A percentile compares a stretch with the other conserved stretches of the same genome.
These are phyloP conservation scores for Drosophila ohnishii DNA, from an alignment of 1,140 invertebrate species.

Conservation along the genomic window DNA sequence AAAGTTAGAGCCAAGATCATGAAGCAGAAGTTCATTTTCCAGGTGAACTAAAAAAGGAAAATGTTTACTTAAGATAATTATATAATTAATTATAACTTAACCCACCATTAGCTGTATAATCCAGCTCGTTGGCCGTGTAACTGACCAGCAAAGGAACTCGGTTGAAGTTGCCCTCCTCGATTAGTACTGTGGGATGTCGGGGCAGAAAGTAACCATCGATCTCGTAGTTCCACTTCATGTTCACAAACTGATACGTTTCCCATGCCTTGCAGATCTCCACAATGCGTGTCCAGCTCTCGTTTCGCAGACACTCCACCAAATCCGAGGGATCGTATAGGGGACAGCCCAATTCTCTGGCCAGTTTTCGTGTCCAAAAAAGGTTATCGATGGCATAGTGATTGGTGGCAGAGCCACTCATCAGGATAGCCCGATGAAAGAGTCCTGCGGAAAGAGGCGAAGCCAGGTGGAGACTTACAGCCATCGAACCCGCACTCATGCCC, in stretches of 20 bases:
- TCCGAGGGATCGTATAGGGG: conserved; percentile 55
- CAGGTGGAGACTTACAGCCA: conserved; percentile 83
- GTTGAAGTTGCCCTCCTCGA: conserved; percentile 84
- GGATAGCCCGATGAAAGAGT: conserved; percentile 86
- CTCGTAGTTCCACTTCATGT: conserved; percentile 79
- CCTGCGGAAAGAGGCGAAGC: conserved; percentile 84
- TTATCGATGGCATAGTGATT: conserved; percentile 82
- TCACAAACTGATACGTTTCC: conserved; percentile 63
- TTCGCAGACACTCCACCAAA: conserved; percentile 67
- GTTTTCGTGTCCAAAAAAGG: conserved; percentile 57
- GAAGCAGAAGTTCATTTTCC: conserved; percentile 50
- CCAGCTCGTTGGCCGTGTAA: conserved; percentile 86
- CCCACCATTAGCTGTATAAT: conserved; percentile 84
- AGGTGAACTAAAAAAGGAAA: conserved; percentile 32
- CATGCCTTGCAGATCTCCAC: conserved; percentile 50
- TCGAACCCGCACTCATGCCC: conserved; percentile 85
- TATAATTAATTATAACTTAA: too few species aligned
- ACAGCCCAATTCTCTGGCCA: conserved; percentile 61
- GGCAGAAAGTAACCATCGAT: conserved; percentile 60
- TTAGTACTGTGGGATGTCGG: conserved; percentile 84
- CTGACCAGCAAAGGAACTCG: conserved; percentile 87
- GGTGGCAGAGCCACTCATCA: conserved; percentile 87
- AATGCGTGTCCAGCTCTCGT: conserved; percentile 62
- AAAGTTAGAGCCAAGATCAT: conserved; percentile 63
- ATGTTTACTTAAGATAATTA: too few species aligned